Base-by-base conservation (phyloP, 1,140 invertebrate species). In the Euura lappo region DNA sequence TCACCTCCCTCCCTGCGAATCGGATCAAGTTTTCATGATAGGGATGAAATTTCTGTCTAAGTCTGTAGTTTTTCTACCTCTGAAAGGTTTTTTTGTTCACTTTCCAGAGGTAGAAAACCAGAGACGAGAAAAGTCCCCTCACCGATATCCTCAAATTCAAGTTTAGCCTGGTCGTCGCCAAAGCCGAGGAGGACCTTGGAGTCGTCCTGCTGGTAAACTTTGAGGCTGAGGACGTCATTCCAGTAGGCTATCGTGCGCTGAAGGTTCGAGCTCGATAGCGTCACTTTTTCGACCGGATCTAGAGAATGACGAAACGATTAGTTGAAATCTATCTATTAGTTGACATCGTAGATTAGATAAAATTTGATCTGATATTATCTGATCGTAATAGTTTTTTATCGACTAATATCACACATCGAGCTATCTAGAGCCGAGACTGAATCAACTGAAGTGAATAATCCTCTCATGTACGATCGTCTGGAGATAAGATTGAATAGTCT, bases 271-370 rank as follows among this genome's bases (percentile, higher is more conserved):
- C 92, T 93, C 11, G 94, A 91, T 66, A 99, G 82, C 4, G 92
- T 91, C 6, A 98, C 93, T 88, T 96, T 95, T 71, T 93, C 82
- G 1, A 98, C 92, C 67, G 95, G 95, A 92, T 97, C 95, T 93
- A 84, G 71, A 85, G 88, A 28, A 28, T 28, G 28, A 28, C 28
- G 76, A 68, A 79, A 74, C 75, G 79, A 76, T 71, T 66, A 2
- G 69, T 51, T 8, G 68, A 66, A 72, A 0, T 51, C 51, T 8
- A 8, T 64, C 7, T 64, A 64, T 64, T 64, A n/a, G 7, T n/a
- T 8, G 7, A 64, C 7, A n/a, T 64, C n/a, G 51, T n/a, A 28
- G 28, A 28, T 28, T 28, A 28, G 28, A 28, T 28, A 28, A 28
- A 28, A 28, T 28, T 28, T 28, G 28, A 28, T 28, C 28, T 0